A percentile compares a stretch with the other conserved stretches of the same genome.
These are phyloP conservation scores for Stenopsyche tienmushanensis DNA, from an alignment of 1,140 invertebrate genomes.

Conservation along the genomic window DNA sequence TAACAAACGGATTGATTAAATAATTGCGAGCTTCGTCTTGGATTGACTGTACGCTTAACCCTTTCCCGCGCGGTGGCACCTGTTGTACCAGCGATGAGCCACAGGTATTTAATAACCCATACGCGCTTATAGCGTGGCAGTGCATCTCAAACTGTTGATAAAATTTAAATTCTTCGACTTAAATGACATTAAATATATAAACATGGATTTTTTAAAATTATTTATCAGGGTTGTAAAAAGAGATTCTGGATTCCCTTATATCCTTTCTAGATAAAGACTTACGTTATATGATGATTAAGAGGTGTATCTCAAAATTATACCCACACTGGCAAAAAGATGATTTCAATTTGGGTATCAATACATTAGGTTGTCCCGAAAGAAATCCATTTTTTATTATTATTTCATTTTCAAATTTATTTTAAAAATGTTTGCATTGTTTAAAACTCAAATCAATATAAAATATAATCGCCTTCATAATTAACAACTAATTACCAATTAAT, in stretches of 20 bases:
- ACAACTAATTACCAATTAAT: too few species aligned
- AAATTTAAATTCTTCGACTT: too few species aligned
- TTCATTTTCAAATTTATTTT: too few species aligned
- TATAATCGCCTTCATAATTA: too few species aligned
- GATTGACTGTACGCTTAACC: conserved; percentile 4
- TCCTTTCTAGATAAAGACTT: neutral
- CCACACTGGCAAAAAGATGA: too few species aligned
- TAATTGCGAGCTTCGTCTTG: neutral
- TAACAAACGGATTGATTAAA: neutral
- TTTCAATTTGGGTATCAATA: too few species aligned
- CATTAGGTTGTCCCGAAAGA: too few species aligned
- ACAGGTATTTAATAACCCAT: conserved; percentile 28
- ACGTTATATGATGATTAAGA: too few species aligned
- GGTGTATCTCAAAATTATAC: too few species aligned
- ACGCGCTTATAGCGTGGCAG: neutral
- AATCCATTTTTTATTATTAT: too few species aligned
- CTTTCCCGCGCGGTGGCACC: conserved; percentile 1
- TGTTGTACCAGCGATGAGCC: conserved; percentile 22
- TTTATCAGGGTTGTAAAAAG: neutral
- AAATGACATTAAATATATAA: neutral
- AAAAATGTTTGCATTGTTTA: too few species aligned
- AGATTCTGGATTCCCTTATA: neutral
- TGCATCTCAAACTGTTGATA: conserved; percentile 3
- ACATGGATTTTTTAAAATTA: neutral
- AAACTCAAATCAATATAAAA: too few species aligned